These are phyloP conservation scores for Apeltes quadracus DNA, from an alignment of 2,113 vertebrate genomes.

Conservation along the genomic window DNA sequence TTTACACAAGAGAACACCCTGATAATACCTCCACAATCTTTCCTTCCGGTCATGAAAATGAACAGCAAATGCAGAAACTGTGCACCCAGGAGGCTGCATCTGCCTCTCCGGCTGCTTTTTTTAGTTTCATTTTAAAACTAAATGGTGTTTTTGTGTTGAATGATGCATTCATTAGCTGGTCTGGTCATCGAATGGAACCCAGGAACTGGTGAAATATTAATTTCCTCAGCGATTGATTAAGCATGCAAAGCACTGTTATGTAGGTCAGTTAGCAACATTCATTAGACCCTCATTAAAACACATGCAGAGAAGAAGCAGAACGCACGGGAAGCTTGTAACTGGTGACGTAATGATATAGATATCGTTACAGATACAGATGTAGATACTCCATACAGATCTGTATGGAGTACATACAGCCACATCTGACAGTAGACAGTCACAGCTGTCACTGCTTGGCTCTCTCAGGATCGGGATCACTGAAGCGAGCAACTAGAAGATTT, in stretches of 20 bases:
- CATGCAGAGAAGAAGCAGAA: slow-evolving; percentile 13
- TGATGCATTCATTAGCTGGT: background rate
- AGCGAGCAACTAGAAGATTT: slow-evolving; percentile 23
- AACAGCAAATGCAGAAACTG: slow-evolving; percentile 18
- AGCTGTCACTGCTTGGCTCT: slow-evolving; percentile 43
- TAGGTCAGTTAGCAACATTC: slow-evolving; percentile 40
- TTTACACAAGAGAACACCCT: background rate
- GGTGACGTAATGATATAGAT: slow-evolving; percentile 14
- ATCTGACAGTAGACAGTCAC: slow-evolving; percentile 17
- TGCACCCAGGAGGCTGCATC: background rate
- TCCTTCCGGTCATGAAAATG: slow-evolving; percentile 9
- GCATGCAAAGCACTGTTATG: slow-evolving; percentile 33
- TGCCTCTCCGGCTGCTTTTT: background rate
- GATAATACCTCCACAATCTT: slow-evolving; percentile 24
- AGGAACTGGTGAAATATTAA: slow-evolving; percentile 32
- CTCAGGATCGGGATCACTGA: slow-evolving; percentile 31
- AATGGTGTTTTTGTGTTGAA: too few species aligned
- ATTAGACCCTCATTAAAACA: slow-evolving; percentile 41
- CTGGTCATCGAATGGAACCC: slow-evolving; percentile 13
- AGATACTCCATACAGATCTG: too few species aligned
- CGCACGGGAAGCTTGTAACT: slow-evolving; percentile 1
- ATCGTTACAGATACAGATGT: too few species aligned
- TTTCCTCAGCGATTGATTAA: slow-evolving; percentile 37
- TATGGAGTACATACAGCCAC: too few species aligned
- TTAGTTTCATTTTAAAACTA: too few species aligned